Conservation (phyloP, 2,797 vertebrate species). For the Mus spretus region DNA sequence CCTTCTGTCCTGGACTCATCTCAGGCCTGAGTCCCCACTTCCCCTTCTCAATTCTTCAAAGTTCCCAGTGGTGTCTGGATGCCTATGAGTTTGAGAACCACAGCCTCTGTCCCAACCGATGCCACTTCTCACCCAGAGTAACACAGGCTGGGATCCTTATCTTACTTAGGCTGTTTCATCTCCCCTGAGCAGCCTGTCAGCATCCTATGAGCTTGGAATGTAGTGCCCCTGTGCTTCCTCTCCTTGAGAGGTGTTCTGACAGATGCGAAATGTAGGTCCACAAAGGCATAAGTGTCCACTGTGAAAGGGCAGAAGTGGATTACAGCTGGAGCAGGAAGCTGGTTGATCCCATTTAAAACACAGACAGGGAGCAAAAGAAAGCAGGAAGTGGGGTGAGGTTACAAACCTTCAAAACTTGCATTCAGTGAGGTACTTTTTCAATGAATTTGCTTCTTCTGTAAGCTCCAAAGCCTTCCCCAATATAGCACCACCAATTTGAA, state of each 20-base stretch:
- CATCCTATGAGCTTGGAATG: neutral
- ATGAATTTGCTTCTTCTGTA: neutral
- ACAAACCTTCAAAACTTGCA: neutral
- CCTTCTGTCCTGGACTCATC: neutral
- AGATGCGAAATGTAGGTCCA: too few species aligned
- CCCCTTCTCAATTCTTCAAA: neutral
- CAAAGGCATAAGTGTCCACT: neutral
- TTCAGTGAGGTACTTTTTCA: neutral
- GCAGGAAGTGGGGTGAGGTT: neutral
- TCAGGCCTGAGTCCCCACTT: neutral
- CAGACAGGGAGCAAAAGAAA: too few species aligned
- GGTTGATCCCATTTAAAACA: neutral
- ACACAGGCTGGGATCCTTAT: neutral
- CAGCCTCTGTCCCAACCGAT: neutral
- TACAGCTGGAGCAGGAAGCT: neutral
- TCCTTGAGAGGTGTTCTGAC: too few species aligned
- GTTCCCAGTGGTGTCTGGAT: neutral
- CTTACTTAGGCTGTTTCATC: neutral
- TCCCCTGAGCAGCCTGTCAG: neutral
- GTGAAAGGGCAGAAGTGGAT: neutral
- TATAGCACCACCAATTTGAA: neutral
- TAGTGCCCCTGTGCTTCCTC: too few species aligned
- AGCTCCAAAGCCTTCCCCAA: neutral
- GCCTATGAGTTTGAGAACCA: neutral
- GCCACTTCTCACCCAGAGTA: too few species aligned